Conservation (phyloP, 2,113 vertebrate genomes). For the Lagopus muta region DNA sequence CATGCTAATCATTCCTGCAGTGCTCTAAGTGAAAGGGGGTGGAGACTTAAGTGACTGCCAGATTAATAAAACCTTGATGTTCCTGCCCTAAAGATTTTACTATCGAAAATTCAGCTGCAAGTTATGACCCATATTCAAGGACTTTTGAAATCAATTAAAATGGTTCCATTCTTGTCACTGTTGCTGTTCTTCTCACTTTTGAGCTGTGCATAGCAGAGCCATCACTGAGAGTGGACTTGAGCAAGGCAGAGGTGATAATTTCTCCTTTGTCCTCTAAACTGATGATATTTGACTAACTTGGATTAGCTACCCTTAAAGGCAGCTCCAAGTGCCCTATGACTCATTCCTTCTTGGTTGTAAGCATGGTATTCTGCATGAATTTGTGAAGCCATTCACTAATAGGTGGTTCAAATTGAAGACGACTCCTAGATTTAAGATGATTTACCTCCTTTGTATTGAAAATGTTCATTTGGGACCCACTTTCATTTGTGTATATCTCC, state of each 20-base stretch:
- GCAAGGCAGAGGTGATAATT: background rate
- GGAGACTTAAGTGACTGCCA: background rate
- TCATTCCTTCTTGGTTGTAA: background rate
- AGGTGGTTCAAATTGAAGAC: background rate
- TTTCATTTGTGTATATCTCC: background rate
- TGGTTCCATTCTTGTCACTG: background rate
- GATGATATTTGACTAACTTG: background rate
- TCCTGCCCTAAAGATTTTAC: slow-evolving; percentile 23
- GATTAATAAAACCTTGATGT: slow-evolving; percentile 30
- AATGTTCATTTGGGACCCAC: background rate
- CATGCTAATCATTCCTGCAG: background rate
- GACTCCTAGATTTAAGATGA: background rate
- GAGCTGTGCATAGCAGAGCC: background rate
- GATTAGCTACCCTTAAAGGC: background rate
- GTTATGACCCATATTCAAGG: background rate
- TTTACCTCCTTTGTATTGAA: background rate
- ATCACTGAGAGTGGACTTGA: background rate
- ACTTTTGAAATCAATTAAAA: background rate
- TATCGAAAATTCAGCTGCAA: background rate
- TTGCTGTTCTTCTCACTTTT: background rate
- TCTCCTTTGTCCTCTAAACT: background rate
- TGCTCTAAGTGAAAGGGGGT: background rate
- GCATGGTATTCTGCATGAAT: background rate
- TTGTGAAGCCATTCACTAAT: background rate
- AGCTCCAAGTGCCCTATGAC: background rate